Conservation (phyloP, 1,140 invertebrate genomes). For the Bombus ignitus region DNA sequence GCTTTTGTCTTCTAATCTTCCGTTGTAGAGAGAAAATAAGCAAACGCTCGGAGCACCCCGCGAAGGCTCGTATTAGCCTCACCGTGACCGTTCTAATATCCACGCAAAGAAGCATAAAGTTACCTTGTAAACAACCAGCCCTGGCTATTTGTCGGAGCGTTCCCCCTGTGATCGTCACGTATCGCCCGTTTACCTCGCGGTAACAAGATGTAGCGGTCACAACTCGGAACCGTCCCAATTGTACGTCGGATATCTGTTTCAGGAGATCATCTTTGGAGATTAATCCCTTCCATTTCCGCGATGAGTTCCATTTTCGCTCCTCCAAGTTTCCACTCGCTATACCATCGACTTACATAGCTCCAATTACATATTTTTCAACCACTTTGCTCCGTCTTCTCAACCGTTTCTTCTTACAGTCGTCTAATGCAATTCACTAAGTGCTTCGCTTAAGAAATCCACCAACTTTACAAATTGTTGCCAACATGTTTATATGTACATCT, state of each 20-base stretch:
- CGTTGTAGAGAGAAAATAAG: not conserved
- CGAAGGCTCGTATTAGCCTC: not conserved
- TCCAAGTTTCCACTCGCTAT: not conserved
- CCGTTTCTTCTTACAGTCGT: no score
- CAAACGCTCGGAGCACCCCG: constrained; percentile 12
- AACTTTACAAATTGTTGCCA: not conserved
- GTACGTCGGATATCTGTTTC: constrained; percentile 12
- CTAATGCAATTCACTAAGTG: no score
- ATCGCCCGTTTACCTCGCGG: constrained; percentile 52
- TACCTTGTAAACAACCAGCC: constrained; percentile 49
- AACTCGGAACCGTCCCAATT: constrained; percentile 38
- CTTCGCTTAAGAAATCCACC: not conserved
- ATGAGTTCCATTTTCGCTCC: not conserved
- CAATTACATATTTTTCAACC: not conserved
- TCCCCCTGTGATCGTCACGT: constrained; percentile 53
- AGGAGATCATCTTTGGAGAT: constrained; percentile 46
- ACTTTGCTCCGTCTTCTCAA: not conserved
- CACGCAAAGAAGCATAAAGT: constrained; percentile 19
- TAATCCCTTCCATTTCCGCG: constrained; percentile 21
- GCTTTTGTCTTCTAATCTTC: not conserved
- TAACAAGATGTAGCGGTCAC: constrained; percentile 54
- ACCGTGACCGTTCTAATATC: constrained; percentile 18
- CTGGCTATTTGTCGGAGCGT: constrained; percentile 44
- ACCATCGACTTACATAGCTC: no score
- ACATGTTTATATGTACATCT: no score